phyloP scores from a whole-genome alignment of 2,797 vertebrate genomes.

The Apogon talboti region DNA sequence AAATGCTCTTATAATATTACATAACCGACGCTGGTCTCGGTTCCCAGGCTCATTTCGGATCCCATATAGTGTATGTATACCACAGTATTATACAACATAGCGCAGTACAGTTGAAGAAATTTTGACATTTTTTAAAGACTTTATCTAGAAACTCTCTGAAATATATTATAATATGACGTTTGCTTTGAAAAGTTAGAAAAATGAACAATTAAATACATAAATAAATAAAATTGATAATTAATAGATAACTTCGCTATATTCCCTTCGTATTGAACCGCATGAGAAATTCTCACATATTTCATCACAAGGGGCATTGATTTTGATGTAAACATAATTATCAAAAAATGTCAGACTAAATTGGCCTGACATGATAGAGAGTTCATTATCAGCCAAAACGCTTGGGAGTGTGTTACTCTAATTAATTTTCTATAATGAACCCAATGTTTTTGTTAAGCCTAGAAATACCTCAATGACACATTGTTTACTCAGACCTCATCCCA shows the following conservation, averaged over 20 bases:
- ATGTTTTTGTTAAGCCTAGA: conserved; percentile 81
- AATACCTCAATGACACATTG: conserved; percentile 82
- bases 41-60: conserved; percentile 53
- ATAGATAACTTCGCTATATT: conserved; percentile 15
- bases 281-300: conserved; percentile 57
- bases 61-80: conserved; percentile 12
- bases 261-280: conserved; percentile 24
- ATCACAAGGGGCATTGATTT: conserved; percentile 80
- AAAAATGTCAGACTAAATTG: conserved; percentile 77
- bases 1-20: conserved; percentile 43
- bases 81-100: conserved; percentile 13
- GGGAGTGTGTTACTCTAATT: conserved; percentile 85
- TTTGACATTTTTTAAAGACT: no score
- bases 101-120: not conserved
- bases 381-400: conserved; percentile 86
- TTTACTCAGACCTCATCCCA: conserved; percentile 70
- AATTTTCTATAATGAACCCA: conserved; percentile 85
- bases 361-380: conserved; percentile 83
- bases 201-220: no score
- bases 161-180: no score
- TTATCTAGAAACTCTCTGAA: no score
- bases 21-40: conserved; percentile 46
- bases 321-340: conserved; percentile 86
- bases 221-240: no score
- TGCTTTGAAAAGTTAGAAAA: no score